Evolutionary conservation across 2,797 vertebrate genomes (phyloP), one percentile per base, ranked within the genome.

Genomic region (Alosa sapidissima): DNA sequence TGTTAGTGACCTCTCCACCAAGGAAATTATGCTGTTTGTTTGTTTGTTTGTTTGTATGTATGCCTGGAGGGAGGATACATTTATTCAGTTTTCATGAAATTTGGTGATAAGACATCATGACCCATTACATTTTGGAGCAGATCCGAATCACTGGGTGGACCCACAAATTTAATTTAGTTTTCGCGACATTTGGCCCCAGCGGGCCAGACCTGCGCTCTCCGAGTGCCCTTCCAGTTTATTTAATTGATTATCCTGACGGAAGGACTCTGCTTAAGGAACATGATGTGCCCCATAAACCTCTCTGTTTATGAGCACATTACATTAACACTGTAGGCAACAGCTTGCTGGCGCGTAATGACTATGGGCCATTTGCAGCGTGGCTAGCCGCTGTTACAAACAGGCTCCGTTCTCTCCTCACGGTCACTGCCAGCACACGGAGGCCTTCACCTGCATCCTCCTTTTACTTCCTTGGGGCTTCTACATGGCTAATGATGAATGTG

Each of bases 331-430:
- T 87, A 86, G 87, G 68, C 86, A 54, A 81, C 86, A 84, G 85
- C 89, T 88, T 90, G 89, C 89, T 83, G 5, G 87, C 83, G 82
- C 92, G 91, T 92, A 92, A 91, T 90, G 92, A 91, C 87, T 86
- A 89, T 86, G 81, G 85, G 88, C 89, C 88, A 89, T 92, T 91
- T 89, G 85, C 88, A 86, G 52, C 90, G 86, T 89, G 85, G 78
- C 89, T 91, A 85, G 87, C 85, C 45, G 55, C 85, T 21, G 81
- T 90, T 87, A 81, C 36, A 19, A 16, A 41, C 62, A 14, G 62
- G 28, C 24, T 68, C 6, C 5, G 6, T 19, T 55, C 41, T 81
- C 81, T 62, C 5, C 21, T 16, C 41, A 14, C 45, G 2, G 33
- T 41, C 51, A 49, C 48, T 28, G 21, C 48, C 24, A 13, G 9